phyloP scores from a whole-genome alignment of 2,113 vertebrate genomes.

The Alligator mississippiensis region DNA sequence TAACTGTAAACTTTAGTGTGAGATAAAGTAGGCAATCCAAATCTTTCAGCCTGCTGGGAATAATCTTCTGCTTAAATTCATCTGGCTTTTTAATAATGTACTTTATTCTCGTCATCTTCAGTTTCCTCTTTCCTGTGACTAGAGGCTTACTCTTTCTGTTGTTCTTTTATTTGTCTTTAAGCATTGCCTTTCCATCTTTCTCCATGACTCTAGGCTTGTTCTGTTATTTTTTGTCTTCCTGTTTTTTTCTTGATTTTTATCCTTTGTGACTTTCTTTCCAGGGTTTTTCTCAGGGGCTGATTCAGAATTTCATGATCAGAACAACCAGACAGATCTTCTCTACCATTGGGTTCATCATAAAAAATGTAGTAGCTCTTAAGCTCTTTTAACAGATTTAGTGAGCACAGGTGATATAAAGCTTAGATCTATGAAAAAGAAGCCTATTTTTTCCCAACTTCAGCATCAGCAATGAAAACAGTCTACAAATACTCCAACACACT shows the following conservation, averaged over 20 bases:
- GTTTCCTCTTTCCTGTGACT: background rate
- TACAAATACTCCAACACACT: background rate
- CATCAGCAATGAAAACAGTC: background rate
- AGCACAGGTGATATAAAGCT: background rate
- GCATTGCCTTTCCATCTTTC: conserved; percentile 41
- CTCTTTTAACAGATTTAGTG: background rate
- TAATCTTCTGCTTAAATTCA: background rate
- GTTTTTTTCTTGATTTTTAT: conserved; percentile 60
- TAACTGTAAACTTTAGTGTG: background rate
- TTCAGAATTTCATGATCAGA: conserved; percentile 50
- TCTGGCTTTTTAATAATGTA: background rate
- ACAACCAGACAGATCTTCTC: conserved; percentile 48
- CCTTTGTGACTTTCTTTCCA: conserved; percentile 59
- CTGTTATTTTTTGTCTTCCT: background rate
- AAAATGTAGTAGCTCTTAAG: conserved; percentile 5
- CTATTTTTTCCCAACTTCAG: background rate
- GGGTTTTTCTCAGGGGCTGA: conserved; percentile 39
- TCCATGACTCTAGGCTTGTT: conserved; percentile 43
- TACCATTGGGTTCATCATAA: conserved; percentile 32
- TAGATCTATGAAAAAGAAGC: background rate
- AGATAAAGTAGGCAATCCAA: background rate
- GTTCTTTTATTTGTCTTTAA: conserved; percentile 47
- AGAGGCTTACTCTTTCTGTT: background rate
- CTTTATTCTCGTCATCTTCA: no score
- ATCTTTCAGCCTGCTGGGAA: background rate